Base-by-base conservation (phyloP, 1,140 invertebrate species). In the Diorhabda carinulata region DNA sequence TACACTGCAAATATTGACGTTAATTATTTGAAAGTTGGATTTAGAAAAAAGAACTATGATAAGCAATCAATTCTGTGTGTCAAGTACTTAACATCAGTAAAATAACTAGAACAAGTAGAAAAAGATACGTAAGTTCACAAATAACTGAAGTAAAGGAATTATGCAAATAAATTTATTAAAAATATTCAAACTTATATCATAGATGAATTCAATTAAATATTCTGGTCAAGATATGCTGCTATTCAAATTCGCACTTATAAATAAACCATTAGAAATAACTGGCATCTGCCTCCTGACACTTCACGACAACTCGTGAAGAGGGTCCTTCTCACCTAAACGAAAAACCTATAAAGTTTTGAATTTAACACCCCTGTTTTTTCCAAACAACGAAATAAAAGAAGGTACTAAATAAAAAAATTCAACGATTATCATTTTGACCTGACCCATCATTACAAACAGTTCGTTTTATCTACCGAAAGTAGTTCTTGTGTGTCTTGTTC, bases 341-440 rank as follows among this genome's bases (percentile, higher is more conserved):
- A 65, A 65, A 65, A 65, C 44, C 44, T 47, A 52, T 64, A 52
- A 9, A 65, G 71, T 64, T 44, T 70, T 52, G 52, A 74, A 75
- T 73, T 75, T 52, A 68, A 73, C 72, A 75, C 72, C 61, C 70
- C 69, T 71, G 73, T 73, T 74, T 74, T 67, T 43, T 57, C 52
- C 66, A 73, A 75, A 73, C 72, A 71, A 72, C 69, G 66, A 69
- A 66, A 66, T 44, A 72, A 69, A 66, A 45, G 60, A 71, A 62
- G 56, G 43, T 9, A 61, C 57, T 60, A 41, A 45, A 61, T 57
- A 58, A 43, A 66, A 65, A 67, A 67, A 67, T 44, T 10, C 57
- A 60, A 67, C 66, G 47, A 67, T 67, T 42, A 67, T 25, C 45
- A 25, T 45, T 57, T 61, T 43, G 60, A 7, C 66, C 43, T 52